These are phyloP conservation scores for Poecilia gillii DNA, from an alignment of 2,797 vertebrate genomes.

Conservation along the genomic window DNA sequence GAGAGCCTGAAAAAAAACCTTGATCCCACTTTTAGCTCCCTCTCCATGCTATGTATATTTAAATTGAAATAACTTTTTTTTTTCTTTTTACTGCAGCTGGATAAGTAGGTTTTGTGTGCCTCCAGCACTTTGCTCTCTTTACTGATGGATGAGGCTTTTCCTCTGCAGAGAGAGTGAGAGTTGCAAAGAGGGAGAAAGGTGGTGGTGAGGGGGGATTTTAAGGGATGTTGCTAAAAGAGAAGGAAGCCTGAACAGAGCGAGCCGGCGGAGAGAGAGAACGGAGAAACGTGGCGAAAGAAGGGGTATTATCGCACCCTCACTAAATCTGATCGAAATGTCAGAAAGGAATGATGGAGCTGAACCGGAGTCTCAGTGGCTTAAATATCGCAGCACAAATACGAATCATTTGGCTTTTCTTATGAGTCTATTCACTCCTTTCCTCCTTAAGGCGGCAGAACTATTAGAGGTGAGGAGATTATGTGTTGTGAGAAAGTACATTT, in stretches of 20 bases:
- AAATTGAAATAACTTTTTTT: constrained; percentile 84
- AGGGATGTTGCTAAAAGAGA: constrained; percentile 38
- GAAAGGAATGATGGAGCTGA: constrained; percentile 74
- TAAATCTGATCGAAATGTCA: constrained; percentile 76
- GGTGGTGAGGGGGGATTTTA: constrained; percentile 39
- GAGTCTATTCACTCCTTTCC: constrained; percentile 65
- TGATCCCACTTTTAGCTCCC: constrained; percentile 74
- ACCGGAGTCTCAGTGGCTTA: constrained; percentile 72
- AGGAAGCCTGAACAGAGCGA: constrained; percentile 27
- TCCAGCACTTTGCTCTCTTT: constrained; percentile 83
- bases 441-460: constrained; percentile 68
- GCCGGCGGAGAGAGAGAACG: constrained; percentile 39
- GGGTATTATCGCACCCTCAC: constrained; percentile 60
- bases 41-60: constrained; percentile 90
- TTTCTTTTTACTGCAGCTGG: constrained; percentile 79
- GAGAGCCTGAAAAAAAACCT: constrained; percentile 73
- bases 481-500: constrained; percentile 68
- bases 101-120: constrained; percentile 86
- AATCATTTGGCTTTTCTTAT: constrained; percentile 74
- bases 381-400: constrained; percentile 73
- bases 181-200: constrained; percentile 34
- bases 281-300: constrained; percentile 45
- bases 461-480: constrained; percentile 72
- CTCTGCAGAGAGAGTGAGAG: constrained; percentile 50
- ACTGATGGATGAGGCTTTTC: constrained; percentile 81